Evolutionary conservation across 1,140 invertebrate species (phyloP).

Genomic region (Drosophila paulistorum): DNA sequence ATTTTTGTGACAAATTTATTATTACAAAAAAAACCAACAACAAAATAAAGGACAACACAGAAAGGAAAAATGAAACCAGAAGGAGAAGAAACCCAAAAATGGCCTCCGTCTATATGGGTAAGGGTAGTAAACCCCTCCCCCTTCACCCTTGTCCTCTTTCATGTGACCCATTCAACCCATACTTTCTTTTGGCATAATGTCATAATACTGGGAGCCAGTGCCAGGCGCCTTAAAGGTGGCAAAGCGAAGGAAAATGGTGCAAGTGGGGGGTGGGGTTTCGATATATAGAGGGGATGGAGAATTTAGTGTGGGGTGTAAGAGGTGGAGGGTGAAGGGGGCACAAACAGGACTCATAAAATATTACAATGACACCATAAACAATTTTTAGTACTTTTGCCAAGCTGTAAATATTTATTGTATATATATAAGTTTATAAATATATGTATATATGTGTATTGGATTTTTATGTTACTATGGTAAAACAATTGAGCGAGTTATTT

Average conservation of each 20-base stretch:
- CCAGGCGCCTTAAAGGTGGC: conserved; percentile 54
- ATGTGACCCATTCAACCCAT: background rate
- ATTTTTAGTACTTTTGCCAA: conserved; percentile 78
- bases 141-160: background rate
- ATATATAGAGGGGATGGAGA: conserved; percentile 5
- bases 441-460: conserved; percentile 63
- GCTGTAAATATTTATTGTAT: conserved; percentile 79
- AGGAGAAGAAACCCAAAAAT: conserved; percentile 16
- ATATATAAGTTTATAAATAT: conserved; percentile 20
- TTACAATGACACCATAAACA: conserved; percentile 82
- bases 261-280: background rate
- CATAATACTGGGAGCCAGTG: conserved; percentile 41
- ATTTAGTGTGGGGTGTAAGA: background rate
- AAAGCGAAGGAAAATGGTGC: conserved; percentile 30
- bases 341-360: conserved; percentile 73
- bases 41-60: background rate
- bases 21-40: conserved; percentile 68
- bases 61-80: conserved; percentile 43
- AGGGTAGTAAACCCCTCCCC: background rate
- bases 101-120: conserved; percentile 9
- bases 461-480: conserved; percentile 80
- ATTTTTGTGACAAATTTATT: conserved; percentile 82
- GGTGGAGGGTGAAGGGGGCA: conserved; percentile 21
- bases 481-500: conserved; percentile 70
- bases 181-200: conserved; percentile 23